These are phyloP conservation scores for Vicugna pacos DNA, from an alignment of 2,113 vertebrate species.

Conservation along the genomic window DNA sequence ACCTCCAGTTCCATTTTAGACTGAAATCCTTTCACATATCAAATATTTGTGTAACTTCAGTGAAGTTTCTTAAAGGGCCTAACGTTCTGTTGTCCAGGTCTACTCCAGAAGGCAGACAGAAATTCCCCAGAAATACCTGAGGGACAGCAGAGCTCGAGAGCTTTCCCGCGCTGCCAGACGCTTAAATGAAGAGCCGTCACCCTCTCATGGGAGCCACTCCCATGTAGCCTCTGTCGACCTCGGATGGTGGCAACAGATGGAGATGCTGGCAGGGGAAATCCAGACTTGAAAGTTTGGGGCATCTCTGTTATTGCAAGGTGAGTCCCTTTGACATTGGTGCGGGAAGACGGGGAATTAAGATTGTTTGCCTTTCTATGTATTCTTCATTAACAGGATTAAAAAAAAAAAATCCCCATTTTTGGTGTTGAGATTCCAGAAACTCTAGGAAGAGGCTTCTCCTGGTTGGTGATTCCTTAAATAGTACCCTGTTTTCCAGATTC, in stretches of 20 bases:
- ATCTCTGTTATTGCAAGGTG: background rate
- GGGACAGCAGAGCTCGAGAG: background rate
- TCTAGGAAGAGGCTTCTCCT: background rate
- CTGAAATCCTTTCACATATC: background rate
- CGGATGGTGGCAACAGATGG: too few species aligned
- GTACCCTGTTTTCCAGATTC: background rate
- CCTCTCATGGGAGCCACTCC: background rate
- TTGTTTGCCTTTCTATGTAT: background rate
- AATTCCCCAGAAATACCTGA: background rate
- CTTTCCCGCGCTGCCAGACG: background rate
- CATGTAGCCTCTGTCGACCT: rapidly evolving
- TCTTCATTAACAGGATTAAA: background rate
- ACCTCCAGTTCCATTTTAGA: background rate
- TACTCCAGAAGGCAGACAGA: background rate
- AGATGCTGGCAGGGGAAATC: background rate
- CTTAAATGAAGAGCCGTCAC: background rate
- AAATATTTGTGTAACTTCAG: background rate
- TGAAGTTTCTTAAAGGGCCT: background rate
- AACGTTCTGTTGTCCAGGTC: background rate
- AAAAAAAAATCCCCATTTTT: background rate
- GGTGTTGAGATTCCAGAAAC: background rate
- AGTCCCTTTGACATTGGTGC: background rate
- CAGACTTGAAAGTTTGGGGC: background rate
- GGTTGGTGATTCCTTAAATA: background rate
- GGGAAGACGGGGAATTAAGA: background rate